Evolutionary conservation across 2,888 invertebrate species (phyloP), one percentile per base, ranked within the genome.

Genomic region (Euclidia mi): DNA sequence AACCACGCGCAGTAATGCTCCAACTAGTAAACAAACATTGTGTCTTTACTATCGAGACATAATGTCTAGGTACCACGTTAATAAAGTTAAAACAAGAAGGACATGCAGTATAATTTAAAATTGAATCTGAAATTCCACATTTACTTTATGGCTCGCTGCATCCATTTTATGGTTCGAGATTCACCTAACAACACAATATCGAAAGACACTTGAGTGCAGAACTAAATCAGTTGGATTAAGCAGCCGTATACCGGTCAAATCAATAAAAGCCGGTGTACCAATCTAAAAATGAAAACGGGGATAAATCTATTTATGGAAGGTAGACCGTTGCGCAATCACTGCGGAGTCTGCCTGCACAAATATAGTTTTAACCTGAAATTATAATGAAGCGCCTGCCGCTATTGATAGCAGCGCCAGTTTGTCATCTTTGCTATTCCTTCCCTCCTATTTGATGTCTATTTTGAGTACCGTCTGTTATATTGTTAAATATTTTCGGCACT

Each of bases 221-320:
- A 46, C 11, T n/a, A 9, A 29, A 12, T 28, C 10, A 9, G 7
- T 3, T 25, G 3, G 10, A 4, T n/a, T 25, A 29, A 12, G 29
- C 14, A 29, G 28, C 3, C n/a, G 15, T 38, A 40, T 2, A 38
- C 38, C 28, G 17, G 31, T 9, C 29, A 29, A 56, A 56, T 56
- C 56, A 56, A 56, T 56, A 56, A 35, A 48, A 55, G 20, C 43
- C 3, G 37, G 34, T 34, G 14, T 34, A 38, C 43, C 20, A 48
- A 11, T 56, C 55, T 49, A 56, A 38, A 49, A 55, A 31, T 55
- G 55, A 44, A 32, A 55, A 55, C 38, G 40, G 44, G 47, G 40
- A 56, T 44, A 44, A 56, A 49, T 49, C 48, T 56, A 56, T 56
- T 56, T 56, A 29, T 44, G 40, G 44, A 49, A 49, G 56, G 43